A percentile compares a stretch with the other conserved stretches of the same genome.
These are phyloP conservation scores for Botia kubotai DNA, from an alignment of 2,797 vertebrate genomes.

Conservation along the genomic window DNA sequence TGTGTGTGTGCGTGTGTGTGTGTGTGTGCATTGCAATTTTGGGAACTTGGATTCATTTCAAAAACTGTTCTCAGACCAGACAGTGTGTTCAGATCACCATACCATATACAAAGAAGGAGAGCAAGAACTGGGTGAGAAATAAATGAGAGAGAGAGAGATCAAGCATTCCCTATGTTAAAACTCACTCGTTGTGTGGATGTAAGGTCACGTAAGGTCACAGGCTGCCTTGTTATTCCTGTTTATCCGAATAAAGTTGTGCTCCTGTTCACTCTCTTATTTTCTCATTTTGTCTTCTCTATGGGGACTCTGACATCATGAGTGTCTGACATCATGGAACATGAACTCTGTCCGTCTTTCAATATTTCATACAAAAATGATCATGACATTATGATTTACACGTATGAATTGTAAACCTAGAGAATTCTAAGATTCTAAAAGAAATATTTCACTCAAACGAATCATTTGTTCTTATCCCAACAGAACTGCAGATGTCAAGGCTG, in stretches of 20 bases:
- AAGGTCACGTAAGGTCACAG: conserved; percentile 42
- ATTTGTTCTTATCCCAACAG: too few relatives aligned
- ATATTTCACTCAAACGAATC: too few relatives aligned
- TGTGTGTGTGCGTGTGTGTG: too few relatives aligned
- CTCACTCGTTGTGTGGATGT: conserved; percentile 44
- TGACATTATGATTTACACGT: too few relatives aligned
- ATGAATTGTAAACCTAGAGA: too few relatives aligned
- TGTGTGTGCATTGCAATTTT: too few relatives aligned
- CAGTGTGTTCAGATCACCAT: conserved; percentile 14
- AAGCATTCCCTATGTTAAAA: conserved; percentile 48
- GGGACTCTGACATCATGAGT: too few relatives aligned
- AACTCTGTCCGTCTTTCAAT: too few relatives aligned
- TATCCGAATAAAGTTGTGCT: conserved; percentile 40
- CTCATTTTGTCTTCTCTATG: conserved; percentile 6
- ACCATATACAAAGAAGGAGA: conserved; percentile 15
- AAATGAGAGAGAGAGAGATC: conserved; percentile 36
- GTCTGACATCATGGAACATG: too few relatives aligned
- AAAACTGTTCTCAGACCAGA: conserved; percentile 39
- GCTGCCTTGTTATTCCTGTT: conserved; percentile 43
- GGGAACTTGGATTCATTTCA: conserved; percentile 21
- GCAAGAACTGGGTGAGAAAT: neutral
- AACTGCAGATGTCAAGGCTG: neutral
- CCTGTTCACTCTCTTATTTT: conserved; percentile 15
- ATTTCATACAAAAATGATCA: too few relatives aligned
- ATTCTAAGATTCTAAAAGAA: too few relatives aligned